phyloP scores from a whole-genome alignment of 2,888 invertebrate genomes.

The Uropetala carovei region DNA sequence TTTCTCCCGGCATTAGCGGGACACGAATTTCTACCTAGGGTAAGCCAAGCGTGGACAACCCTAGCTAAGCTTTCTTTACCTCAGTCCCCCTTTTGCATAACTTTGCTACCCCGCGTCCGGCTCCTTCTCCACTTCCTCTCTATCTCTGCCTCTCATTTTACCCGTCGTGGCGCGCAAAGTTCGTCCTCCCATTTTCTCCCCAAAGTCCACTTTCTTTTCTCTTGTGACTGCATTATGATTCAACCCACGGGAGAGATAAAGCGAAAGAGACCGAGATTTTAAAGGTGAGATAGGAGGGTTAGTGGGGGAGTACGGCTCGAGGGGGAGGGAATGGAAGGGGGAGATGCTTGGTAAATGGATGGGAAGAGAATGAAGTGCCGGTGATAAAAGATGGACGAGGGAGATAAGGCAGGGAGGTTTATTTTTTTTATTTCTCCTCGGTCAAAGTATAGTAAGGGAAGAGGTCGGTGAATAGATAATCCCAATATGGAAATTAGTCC shows the following conservation, averaged over 20 bases:
- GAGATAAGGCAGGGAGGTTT: background rate
- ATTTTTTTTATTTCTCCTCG: background rate
- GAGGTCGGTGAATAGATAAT: background rate
- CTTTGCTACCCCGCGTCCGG: background rate
- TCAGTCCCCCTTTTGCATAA: background rate
- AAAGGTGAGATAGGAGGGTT: background rate
- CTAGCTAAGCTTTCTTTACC: background rate
- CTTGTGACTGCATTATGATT: slow-evolving; percentile 20
- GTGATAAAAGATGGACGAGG: background rate
- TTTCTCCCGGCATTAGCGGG: background rate
- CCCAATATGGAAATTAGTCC: background rate
- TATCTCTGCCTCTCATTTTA: background rate
- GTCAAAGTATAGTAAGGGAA: background rate
- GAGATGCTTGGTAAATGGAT: background rate
- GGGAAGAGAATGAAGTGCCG: too few relatives aligned
- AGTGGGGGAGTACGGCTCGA: background rate
- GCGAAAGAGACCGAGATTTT: background rate
- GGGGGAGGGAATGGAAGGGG: background rate
- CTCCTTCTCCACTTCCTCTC: background rate
- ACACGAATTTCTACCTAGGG: background rate
- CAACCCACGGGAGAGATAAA: background rate
- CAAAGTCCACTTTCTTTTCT: background rate
- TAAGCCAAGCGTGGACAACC: background rate
- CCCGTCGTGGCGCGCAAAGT: background rate
- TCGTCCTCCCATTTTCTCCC: background rate